Percentiles rank a stretch among this genome's conserved stretches.
Conservation (phyloP, 2,113 vertebrate species). For the Phoenicopterus ruber region DNA sequence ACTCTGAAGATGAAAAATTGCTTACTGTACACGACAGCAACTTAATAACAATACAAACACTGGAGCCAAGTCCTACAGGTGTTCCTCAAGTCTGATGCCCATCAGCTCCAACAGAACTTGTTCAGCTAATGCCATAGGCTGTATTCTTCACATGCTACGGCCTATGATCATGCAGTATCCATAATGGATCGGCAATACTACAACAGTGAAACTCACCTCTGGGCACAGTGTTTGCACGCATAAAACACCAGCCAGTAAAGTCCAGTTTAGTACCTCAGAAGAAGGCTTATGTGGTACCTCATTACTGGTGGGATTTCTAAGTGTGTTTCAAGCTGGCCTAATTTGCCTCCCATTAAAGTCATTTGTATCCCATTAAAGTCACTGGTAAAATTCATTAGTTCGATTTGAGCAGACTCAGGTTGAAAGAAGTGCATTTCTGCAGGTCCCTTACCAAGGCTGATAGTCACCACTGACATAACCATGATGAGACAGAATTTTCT, state of each 20-base stretch:
- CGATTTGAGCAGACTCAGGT: background rate
- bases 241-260: background rate
- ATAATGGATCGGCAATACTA: background rate
- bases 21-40: background rate
- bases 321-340: background rate
- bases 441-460: background rate
- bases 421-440: background rate
- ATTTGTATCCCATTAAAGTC: background rate
- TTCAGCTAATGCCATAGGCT: background rate
- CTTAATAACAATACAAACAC: background rate
- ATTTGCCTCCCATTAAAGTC: background rate
- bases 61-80: background rate
- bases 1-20: background rate
- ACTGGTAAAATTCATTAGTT: background rate
- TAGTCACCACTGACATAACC: background rate
- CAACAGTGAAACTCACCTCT: background rate
- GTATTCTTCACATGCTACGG: background rate
- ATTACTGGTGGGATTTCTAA: background rate
- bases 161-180: background rate
- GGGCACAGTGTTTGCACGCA: rapidly evolving
- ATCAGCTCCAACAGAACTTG: background rate
- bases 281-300: background rate
- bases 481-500: background rate
- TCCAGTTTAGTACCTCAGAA: background rate
- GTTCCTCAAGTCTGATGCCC: background rate